Conservation (phyloP, 30 jellyfish, hydroid and myxozoan genomes). For the Catostylus mosaicus region DNA sequence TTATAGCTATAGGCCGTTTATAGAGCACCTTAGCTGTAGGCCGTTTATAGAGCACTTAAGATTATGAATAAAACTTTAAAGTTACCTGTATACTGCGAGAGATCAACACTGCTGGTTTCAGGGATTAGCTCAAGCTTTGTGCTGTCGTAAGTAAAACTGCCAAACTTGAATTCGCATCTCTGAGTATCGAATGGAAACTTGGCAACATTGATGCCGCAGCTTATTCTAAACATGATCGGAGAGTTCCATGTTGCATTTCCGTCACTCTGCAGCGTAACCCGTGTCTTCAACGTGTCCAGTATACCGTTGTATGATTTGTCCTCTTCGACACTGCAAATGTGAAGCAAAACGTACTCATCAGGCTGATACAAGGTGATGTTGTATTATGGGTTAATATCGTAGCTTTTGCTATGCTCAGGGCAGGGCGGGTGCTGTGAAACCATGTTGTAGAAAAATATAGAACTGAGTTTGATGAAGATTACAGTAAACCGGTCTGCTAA, state of each 20-base stretch:
- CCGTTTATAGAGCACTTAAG: no score
- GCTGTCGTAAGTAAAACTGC: constrained; percentile 89
- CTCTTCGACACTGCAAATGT: constrained; percentile 85
- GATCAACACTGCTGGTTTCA: constrained; percentile 46
- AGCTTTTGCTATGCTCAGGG: no score
- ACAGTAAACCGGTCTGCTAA: no score
- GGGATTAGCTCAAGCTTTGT: constrained; percentile 53
- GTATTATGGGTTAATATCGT: no score
- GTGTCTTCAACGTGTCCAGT: constrained; percentile 77
- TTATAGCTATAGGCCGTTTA: no score
- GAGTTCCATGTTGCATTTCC: constrained; percentile 83
- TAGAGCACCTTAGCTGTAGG: no score
- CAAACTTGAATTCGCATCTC: constrained; percentile 77
- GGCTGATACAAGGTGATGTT: no score
- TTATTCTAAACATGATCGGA: constrained; percentile 77
- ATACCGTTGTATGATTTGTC: constrained; percentile 92
- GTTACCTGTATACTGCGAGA: constrained; percentile 67
- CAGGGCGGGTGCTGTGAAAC: no score
- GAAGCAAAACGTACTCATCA: no score
- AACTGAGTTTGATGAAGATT: no score
- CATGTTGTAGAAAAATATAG: no score
- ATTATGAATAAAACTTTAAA: background rate
- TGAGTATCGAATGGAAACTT: constrained; percentile 94
- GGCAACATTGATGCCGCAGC: constrained; percentile 88
- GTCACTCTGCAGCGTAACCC: constrained; percentile 35